Percentiles rank a stretch among this genome's conserved stretches.
Conservation (phyloP, 35 echinoderm and acorn worm genomes). For the Acanthaster planci region DNA sequence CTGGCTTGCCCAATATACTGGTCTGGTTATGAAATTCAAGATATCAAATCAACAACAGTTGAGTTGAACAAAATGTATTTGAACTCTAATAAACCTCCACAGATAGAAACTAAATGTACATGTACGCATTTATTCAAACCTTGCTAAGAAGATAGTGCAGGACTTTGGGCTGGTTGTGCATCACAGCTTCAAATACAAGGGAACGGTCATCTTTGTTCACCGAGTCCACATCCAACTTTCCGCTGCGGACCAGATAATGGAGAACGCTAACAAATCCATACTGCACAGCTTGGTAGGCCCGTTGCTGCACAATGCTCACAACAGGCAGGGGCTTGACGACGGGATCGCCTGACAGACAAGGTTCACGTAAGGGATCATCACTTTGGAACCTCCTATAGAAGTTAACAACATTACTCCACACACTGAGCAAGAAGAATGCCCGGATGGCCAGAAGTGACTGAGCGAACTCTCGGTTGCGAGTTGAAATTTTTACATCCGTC, state of each 20-base stretch:
- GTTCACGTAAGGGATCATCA: conserved; percentile 7
- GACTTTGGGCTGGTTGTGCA: conserved; percentile 73
- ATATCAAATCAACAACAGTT: no score
- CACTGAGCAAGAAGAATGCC: conserved; percentile 76
- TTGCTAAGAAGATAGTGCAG: conserved; percentile 85
- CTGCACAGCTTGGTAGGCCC: conserved; percentile 70
- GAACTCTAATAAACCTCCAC: no score
- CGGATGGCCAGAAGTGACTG: conserved; percentile 79
- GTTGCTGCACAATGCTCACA: neutral
- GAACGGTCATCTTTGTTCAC: conserved; percentile 66
- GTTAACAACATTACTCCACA: conserved; percentile 79
- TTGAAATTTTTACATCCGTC: conserved; percentile 78
- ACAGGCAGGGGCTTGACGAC: no score
- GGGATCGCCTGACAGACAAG: neutral
- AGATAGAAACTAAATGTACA: no score
- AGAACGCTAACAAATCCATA: conserved; percentile 78
- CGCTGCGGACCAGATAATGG: conserved; percentile 68
- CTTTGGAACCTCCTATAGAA: conserved; percentile 71
- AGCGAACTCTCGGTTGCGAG: conserved; percentile 71
- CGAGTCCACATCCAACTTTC: conserved; percentile 39
- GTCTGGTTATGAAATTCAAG: no score
- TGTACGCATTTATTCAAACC: conserved; percentile 58
- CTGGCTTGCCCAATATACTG: no score
- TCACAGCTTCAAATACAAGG: conserved; percentile 72
- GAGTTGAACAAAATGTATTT: no score